These are phyloP conservation scores for Centropus unirufus DNA, from an alignment of 2,113 vertebrate species.

Conservation along the genomic window DNA sequence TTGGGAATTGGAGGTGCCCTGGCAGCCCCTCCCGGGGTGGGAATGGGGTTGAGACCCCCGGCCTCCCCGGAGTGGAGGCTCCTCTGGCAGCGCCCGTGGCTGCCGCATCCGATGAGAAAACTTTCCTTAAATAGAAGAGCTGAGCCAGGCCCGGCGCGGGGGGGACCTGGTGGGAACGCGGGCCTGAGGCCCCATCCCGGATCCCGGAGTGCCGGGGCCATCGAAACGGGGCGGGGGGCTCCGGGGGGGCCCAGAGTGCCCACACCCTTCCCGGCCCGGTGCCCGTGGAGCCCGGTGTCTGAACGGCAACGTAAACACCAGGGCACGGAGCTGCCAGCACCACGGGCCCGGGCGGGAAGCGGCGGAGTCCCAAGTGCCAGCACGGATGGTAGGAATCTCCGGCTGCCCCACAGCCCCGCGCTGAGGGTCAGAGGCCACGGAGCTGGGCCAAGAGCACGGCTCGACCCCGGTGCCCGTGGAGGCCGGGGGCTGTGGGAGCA, in stretches of 20 bases:
- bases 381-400: no score
- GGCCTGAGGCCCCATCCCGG: fast-evolving
- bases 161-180: background rate
- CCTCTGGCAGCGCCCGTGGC: background rate
- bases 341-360: no score
- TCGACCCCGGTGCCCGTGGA: fast-evolving
- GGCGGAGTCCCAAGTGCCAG: no score
- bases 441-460: background rate
- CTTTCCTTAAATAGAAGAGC: background rate
- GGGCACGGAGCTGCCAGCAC: no score
- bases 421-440: background rate
- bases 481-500: background rate
- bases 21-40: background rate
- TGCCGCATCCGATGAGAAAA: background rate
- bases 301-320: no score
- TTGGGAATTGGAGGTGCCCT: no score
- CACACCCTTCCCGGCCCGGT: no score
- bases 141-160: background rate
- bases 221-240: background rate
- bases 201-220: fast-evolving
- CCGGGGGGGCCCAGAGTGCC: fast-evolving
- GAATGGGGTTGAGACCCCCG: background rate
- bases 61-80: fast-evolving
- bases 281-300: no score
- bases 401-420: no score